These are phyloP conservation scores for Ophion obscuratus DNA, from an alignment of 2,888 invertebrate species.

Conservation along the genomic window DNA sequence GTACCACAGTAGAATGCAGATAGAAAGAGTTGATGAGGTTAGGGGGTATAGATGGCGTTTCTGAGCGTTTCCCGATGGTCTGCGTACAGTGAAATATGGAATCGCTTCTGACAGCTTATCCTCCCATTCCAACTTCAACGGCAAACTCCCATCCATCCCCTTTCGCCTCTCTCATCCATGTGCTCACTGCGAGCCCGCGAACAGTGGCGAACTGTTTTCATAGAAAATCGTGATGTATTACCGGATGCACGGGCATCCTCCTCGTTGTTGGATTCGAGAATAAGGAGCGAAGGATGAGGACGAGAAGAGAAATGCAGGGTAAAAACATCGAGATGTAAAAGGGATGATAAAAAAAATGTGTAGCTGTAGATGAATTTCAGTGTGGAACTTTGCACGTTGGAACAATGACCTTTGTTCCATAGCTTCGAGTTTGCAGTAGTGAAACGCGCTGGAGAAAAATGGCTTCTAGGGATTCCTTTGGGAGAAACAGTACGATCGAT, in stretches of 20 bases:
- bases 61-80: constrained; percentile 64
- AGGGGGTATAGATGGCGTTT: constrained; percentile 3
- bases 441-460: not conserved
- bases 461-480: not conserved
- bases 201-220: constrained; percentile 50
- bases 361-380: not conserved
- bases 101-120: constrained; percentile 62
- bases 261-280: constrained; percentile 51
- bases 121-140: constrained; percentile 34
- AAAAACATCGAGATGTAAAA: constrained; percentile 6
- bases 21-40: constrained; percentile 21
- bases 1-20: constrained; percentile 10
- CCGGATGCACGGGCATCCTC: constrained; percentile 52
- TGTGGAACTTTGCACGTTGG: not conserved
- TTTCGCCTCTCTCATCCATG: constrained; percentile 20
- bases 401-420: not conserved
- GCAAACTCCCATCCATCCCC: not conserved
- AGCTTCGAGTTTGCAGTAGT: not conserved
- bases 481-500: not conserved
- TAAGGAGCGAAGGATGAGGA: constrained; percentile 35
- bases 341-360: not conserved
- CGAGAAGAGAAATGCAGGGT: constrained; percentile 7
- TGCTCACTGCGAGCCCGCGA: constrained; percentile 47
- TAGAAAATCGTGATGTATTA: constrained; percentile 57
- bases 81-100: constrained; percentile 62